Percentiles rank a stretch among this genome's conserved stretches.
Conservation (phyloP, 2,888 invertebrate genomes). For the Schizaphis graminum region DNA sequence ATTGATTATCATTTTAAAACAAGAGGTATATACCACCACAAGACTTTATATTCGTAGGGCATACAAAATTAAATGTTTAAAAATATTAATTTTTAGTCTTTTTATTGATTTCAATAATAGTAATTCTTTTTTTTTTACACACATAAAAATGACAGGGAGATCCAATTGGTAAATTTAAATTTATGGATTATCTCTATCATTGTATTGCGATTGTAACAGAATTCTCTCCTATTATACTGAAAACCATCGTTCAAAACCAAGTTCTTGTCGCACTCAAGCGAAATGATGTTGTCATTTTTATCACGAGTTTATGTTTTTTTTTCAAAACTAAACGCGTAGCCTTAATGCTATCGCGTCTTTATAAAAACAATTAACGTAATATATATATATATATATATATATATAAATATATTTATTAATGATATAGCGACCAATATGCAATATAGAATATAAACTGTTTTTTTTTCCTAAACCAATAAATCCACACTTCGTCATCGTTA, state of each 20-base stretch:
- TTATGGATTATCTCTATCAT: neutral
- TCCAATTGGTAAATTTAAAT: neutral
- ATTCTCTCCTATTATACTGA: neutral
- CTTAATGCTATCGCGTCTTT: neutral
- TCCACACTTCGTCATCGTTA: neutral
- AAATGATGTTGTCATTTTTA: neutral
- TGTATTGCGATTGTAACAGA: neutral
- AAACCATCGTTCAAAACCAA: neutral
- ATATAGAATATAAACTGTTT: neutral
- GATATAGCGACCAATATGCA: neutral
- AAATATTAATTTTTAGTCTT: neutral
- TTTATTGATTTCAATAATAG: neutral
- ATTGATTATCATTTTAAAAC: neutral
- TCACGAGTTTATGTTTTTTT: neutral
- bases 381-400: neutral
- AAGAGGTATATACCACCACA: neutral
- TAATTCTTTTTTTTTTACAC: neutral
- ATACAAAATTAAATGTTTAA: neutral
- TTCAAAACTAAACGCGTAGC: neutral
- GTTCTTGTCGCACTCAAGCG: neutral
- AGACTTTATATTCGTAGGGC: neutral
- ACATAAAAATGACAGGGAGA: neutral
- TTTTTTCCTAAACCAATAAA: constrained; percentile 26
- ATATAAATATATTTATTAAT: neutral
- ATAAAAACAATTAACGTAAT: neutral